Conservation (phyloP, 2,888 invertebrate species). For the Dryobota labecula region DNA sequence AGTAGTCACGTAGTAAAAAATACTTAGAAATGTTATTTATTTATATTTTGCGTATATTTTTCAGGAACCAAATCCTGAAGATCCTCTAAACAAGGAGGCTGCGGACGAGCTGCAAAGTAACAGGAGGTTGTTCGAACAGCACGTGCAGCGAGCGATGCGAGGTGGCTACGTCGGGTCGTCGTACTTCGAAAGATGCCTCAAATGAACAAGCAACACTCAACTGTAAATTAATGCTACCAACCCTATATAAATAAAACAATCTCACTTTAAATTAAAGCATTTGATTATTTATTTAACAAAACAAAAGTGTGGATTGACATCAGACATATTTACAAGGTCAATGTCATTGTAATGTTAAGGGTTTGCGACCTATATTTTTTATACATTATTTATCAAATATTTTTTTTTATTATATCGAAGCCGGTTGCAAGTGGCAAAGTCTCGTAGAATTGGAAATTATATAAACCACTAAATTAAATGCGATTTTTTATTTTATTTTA, state of each 20-base stretch:
- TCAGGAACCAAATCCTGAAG: constrained; percentile 99
- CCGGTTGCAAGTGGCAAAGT: constrained; percentile 38
- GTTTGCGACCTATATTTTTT: constrained; percentile 64
- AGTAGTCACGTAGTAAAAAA: background rate
- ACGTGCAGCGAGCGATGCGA: constrained; percentile 98
- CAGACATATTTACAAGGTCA: constrained; percentile 54
- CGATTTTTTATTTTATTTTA: constrained; percentile 58
- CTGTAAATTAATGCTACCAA: constrained; percentile 82
- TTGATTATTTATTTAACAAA: constrained; percentile 68
- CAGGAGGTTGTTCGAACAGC: constrained; percentile 98
- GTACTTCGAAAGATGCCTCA: constrained; percentile 98
- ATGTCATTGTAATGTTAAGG: constrained; percentile 47
- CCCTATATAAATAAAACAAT: constrained; percentile 86
- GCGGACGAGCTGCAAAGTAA: constrained; percentile 99
- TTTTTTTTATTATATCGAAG: constrained; percentile 52
- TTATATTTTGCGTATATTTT: constrained; percentile 57
- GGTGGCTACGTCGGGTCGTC: constrained; percentile 98
- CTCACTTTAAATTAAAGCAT: constrained; percentile 81
- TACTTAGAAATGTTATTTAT: background rate
- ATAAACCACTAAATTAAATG: constrained; percentile 52
- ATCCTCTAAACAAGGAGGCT: constrained; percentile 99
- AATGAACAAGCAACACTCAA: constrained; percentile 91
- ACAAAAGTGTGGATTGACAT: constrained; percentile 57
- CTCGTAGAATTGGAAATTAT: constrained; percentile 53
- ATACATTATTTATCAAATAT: constrained; percentile 62